Evolutionary conservation across 2,113 vertebrate genomes (phyloP).

Genomic region (Oryzias melastigma): DNA sequence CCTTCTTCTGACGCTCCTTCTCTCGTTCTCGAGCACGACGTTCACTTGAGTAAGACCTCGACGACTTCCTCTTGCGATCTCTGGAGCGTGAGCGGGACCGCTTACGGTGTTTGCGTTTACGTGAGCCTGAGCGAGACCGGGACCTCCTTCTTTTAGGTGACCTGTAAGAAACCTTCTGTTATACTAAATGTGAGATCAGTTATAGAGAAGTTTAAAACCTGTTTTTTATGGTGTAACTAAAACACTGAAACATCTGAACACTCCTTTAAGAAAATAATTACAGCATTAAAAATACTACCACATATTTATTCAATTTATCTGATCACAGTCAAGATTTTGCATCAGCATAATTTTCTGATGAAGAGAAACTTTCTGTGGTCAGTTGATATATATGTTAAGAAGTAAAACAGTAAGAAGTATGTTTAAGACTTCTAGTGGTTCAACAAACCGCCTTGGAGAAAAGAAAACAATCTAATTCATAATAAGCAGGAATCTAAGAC

Average conservation of each 20-base stretch:
- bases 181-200: neutral
- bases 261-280: no score
- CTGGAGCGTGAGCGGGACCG: slow-evolving; percentile 92
- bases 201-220: no score
- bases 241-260: no score
- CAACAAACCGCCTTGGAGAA: neutral
- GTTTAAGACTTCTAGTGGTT: neutral
- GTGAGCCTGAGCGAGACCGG: slow-evolving; percentile 92
- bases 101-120: slow-evolving; percentile 96
- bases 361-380: neutral
- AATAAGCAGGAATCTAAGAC: neutral
- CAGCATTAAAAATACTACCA: no score
- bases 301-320: no score
- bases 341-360: neutral
- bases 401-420: no score
- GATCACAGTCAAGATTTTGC: neutral
- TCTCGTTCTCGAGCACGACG: slow-evolving; percentile 91
- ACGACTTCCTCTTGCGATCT: slow-evolving; percentile 94
- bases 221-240: no score
- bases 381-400: neutral
- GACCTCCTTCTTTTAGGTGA: slow-evolving; percentile 95
- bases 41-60: slow-evolving; percentile 94
- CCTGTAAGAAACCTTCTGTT: slow-evolving; percentile 57
- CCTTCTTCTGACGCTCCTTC: slow-evolving; percentile 96
- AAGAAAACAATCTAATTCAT: neutral